These are phyloP conservation scores for Orchestia grillus DNA, from an alignment of 1,140 invertebrate genomes.

Conservation along the genomic window DNA sequence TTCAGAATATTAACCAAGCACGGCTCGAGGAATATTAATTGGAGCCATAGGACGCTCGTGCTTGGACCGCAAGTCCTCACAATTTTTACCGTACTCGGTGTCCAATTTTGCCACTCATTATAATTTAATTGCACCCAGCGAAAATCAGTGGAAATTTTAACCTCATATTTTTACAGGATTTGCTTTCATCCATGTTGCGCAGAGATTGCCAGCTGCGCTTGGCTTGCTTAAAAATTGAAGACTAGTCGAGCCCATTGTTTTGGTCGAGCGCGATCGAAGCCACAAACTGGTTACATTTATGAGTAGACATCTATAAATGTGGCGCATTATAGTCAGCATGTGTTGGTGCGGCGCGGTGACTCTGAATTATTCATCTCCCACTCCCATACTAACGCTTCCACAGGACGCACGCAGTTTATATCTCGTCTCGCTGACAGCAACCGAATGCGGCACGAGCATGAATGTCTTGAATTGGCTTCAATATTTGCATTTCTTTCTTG, in stretches of 20 bases:
- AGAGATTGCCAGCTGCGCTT: neutral
- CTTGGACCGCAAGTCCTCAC: neutral
- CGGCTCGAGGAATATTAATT: neutral
- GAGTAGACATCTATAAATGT: constrained; percentile 40
- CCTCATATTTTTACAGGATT: neutral
- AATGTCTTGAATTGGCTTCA: neutral
- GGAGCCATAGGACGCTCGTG: no score
- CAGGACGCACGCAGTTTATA: neutral
- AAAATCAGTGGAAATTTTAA: neutral
- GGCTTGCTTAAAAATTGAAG: neutral
- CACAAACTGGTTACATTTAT: constrained; percentile 2
- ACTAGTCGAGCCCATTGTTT: neutral
- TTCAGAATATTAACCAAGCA: neutral
- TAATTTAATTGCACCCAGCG: neutral
- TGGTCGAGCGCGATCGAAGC: neutral
- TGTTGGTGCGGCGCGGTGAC: neutral
- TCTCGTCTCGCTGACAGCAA: constrained; percentile 18
- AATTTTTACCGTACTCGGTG: neutral
- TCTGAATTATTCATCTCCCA: constrained; percentile 29
- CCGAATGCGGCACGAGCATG: neutral
- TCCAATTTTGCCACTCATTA: neutral
- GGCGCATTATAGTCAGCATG: neutral
- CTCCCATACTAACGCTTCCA: constrained; percentile 29
- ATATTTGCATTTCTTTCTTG: neutral
- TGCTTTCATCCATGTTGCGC: neutral